Base-by-base conservation (phyloP, 2,113 vertebrate species). In the Rissa tridactyla region DNA sequence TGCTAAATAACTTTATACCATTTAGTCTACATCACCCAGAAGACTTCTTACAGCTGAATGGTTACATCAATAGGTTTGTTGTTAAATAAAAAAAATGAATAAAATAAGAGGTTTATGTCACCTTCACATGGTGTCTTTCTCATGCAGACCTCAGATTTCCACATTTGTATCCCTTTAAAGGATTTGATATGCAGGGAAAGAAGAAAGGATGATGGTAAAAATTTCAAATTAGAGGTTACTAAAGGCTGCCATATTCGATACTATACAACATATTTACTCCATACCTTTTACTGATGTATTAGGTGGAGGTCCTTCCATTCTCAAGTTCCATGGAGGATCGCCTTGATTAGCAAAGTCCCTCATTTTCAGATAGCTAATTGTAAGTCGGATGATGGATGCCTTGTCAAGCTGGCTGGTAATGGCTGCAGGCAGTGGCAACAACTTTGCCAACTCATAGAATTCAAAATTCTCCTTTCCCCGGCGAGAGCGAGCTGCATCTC, bases 311-410 rank as follows among this genome's bases (percentile, higher is more conserved):
- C 99, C 99, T 98, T 99, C 99, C 95, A 99, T 99, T 92, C 99
- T 98, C 98, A 99, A 97, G 98, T 99, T 99, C 99, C 99, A 99
- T 0, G 99, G 99, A 78, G 99, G 99, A 97, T 99, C 99, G 2
- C 99, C 99, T 96, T 99, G 99, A 98, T 99, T 99, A 98, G 99
- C 99, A 93, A 99, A 99, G 98, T 99, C 99, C 95, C 99, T 99
- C 99, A 99, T 99, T 98, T 99, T 99, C 98, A 99, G 98, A 98
- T 99, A 99, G 98, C 99, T 99, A 98, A 99, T 99, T 98, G 99
- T 99, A 96, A 99, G 99, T 89, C 99, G 98, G 95, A 99, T 99
- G 98, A 99, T 99, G 97, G 99, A 99, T 30, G 99, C 99, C 97
- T 99, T 99, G 98, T 99, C 99, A 94, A 99, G 99, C 97, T 99